Conservation (phyloP, 2,113 vertebrate species). For the Numenius arquata region DNA sequence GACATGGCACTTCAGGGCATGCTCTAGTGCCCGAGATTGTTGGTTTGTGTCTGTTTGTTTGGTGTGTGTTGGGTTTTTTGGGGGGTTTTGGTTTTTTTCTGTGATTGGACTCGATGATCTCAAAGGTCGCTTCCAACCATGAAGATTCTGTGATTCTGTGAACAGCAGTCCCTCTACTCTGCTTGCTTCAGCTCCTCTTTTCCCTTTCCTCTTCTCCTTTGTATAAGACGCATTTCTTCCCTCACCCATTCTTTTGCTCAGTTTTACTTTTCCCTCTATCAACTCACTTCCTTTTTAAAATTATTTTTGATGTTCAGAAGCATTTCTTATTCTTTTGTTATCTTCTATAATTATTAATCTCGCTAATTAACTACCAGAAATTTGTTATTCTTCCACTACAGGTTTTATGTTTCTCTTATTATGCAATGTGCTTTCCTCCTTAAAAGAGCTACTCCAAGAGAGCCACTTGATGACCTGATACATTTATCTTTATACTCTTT, state of each 20-base stretch:
- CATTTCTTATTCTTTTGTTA: neutral
- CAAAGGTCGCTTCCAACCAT: too few relatives aligned
- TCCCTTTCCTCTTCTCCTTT: neutral
- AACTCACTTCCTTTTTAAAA: neutral
- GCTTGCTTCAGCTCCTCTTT: neutral
- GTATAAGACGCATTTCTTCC: neutral
- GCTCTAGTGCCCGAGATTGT: too few relatives aligned
- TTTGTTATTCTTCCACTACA: neutral
- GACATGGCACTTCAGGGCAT: too few relatives aligned
- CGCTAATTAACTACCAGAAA: neutral
- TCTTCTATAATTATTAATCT: neutral
- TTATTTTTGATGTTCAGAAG: neutral
- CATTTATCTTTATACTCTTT: neutral
- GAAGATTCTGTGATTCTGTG: too few relatives aligned
- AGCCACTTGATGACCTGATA: neutral
- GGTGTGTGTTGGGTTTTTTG: too few relatives aligned
- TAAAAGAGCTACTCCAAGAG: neutral
- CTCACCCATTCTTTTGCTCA: neutral
- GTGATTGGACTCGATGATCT: too few relatives aligned
- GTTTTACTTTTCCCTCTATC: neutral
- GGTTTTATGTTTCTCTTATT: neutral
- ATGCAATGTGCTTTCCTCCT: neutral
- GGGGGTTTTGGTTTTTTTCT: too few relatives aligned
- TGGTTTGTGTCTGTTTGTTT: too few relatives aligned
- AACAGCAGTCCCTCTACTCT: neutral